Evolutionary conservation across 2,888 invertebrate species (phyloP).

Genomic region (Spicauda simplicius): DNA sequence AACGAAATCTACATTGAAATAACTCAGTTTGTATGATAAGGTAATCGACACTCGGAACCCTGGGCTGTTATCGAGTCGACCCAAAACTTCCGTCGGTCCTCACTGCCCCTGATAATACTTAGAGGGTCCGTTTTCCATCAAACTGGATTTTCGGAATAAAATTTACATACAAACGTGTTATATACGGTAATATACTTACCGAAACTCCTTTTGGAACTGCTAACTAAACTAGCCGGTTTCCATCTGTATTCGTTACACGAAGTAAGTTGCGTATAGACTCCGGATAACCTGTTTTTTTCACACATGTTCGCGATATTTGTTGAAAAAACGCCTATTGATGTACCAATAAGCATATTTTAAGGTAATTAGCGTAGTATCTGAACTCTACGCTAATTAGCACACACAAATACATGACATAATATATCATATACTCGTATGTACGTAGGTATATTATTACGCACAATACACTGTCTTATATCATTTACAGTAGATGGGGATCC

Average conservation of each 20-base stretch:
- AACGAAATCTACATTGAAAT: constrained; percentile 27
- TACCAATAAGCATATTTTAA: no score
- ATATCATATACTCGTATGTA: no score
- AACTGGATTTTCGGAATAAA: constrained; percentile 73
- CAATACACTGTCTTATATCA: no score
- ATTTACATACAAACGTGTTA: constrained; percentile 80
- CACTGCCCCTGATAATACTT: constrained; percentile 59
- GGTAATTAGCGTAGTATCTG: no score
- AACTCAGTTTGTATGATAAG: constrained; percentile 56
- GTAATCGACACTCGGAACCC: constrained; percentile 56
- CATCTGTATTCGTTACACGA: constrained; percentile 27
- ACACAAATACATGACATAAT: no score
- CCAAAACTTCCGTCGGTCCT: constrained; percentile 72
- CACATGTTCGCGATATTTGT: no score
- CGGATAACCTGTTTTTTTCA: neutral
- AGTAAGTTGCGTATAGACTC: neutral
- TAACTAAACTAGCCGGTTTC: constrained; percentile 41
- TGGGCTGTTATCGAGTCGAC: constrained; percentile 68
- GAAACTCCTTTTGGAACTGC: constrained; percentile 64
- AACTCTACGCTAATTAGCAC: no score
- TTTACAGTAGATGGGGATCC: no score
- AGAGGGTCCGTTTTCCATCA: constrained; percentile 72
- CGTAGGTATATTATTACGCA: no score
- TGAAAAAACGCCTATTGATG: no score
- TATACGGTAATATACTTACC: constrained; percentile 63